Evolutionary conservation across 2,797 vertebrate species (phyloP).

Genomic region (Lemur catta): DNA sequence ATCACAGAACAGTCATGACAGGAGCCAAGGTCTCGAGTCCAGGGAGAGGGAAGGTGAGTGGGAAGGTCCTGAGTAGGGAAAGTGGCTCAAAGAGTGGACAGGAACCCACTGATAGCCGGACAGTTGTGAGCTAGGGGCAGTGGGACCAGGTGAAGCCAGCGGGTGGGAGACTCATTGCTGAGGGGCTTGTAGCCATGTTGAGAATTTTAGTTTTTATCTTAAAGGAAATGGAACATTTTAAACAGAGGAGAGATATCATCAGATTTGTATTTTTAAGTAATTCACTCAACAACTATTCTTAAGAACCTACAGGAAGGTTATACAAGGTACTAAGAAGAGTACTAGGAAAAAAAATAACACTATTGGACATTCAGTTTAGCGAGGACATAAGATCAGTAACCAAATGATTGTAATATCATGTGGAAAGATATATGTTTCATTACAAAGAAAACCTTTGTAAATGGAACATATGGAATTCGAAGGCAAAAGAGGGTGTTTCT

Average conservation of each 20-base stretch:
- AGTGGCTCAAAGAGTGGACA: neutral
- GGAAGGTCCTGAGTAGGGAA: neutral
- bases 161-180: rapidly evolving
- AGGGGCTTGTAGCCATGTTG: neutral
- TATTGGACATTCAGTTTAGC: neutral
- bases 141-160: rapidly evolving
- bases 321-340: neutral
- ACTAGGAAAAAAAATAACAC: neutral
- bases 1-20: neutral
- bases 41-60: neutral
- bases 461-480: neutral
- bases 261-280: neutral
- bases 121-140: neutral
- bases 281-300: conserved; percentile 1
- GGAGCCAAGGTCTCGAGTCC: neutral
- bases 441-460: neutral
- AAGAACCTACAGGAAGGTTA: neutral
- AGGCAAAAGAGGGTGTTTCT: neutral
- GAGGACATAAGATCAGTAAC: neutral
- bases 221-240: conserved; percentile 8
- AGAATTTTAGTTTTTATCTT: neutral
- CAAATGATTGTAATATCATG: neutral
- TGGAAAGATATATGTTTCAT: neutral
- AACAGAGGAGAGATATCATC: neutral
- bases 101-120: neutral